Evolutionary conservation across 92 coral and sea anemone genomes (phyloP).

Genomic region (Pocillopora grandis): DNA sequence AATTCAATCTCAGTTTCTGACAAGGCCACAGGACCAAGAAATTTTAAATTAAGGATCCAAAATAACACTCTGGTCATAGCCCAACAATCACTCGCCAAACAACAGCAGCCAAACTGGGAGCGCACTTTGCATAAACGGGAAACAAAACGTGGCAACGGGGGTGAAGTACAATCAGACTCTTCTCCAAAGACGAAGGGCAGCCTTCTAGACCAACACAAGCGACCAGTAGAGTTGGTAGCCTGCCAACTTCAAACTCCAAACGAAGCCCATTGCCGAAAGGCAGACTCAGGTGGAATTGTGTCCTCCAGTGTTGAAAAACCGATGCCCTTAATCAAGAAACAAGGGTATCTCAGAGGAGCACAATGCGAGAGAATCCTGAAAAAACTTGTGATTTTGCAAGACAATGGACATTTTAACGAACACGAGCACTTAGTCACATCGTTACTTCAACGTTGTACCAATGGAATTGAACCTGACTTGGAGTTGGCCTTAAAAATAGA

Average conservation of each 20-base stretch:
- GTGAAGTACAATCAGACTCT: background rate
- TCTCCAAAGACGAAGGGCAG: background rate
- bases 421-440: background rate
- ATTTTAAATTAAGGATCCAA: background rate
- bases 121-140: background rate
- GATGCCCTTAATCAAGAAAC: slow-evolving; percentile 14
- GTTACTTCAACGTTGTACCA: background rate
- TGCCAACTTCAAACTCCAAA: background rate
- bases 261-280: no score
- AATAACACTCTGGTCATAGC: background rate
- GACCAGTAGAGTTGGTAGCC: background rate
- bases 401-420: slow-evolving; percentile 18
- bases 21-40: background rate
- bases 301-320: background rate
- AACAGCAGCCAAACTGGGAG: background rate
- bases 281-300: background rate
- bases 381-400: slow-evolving; percentile 13
- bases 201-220: background rate
- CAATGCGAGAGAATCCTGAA: slow-evolving; percentile 9
- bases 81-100: background rate
- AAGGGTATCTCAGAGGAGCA: slow-evolving; percentile 7
- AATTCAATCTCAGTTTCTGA: background rate
- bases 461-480: background rate
- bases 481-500: background rate
- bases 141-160: background rate